Conservation (phyloP, 2,888 invertebrate species). For the Conistra vaccinii region DNA sequence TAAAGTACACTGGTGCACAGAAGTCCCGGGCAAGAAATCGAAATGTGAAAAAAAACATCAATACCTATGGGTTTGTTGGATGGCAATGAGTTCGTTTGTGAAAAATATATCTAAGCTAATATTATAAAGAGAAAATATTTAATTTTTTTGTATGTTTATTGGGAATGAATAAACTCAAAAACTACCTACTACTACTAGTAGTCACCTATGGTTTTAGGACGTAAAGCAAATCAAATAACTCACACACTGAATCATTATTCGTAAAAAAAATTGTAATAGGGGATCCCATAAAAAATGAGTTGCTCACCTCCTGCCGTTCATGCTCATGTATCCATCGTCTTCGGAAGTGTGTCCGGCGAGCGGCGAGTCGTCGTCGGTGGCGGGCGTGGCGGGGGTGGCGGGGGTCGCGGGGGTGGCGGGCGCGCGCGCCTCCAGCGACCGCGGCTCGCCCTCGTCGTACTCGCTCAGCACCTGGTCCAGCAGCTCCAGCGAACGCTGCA, state of each 20-base stretch:
- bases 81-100: neutral
- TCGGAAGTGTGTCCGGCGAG: constrained; percentile 96
- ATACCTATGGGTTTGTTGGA: neutral
- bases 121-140: too few species aligned
- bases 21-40: neutral
- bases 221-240: neutral
- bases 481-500: constrained; percentile 96
- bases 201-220: neutral
- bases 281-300: neutral
- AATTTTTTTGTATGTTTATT: too few species aligned
- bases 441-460: constrained; percentile 95
- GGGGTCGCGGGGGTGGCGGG: constrained; percentile 90
- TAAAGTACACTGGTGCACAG: too few species aligned
- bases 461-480: constrained; percentile 97
- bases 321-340: constrained; percentile 98
- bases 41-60: neutral
- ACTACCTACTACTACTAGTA: too few species aligned
- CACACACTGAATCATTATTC: neutral
- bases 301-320: constrained; percentile 94
- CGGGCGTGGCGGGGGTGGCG: constrained; percentile 90
- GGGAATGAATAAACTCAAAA: too few species aligned
- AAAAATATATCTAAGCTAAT: too few species aligned
- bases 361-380: constrained; percentile 94
- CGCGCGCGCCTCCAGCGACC: constrained; percentile 87
- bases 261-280: neutral